These are phyloP conservation scores for Napeogenes inachia DNA, from an alignment of 2,888 invertebrate genomes.

Conservation along the genomic window DNA sequence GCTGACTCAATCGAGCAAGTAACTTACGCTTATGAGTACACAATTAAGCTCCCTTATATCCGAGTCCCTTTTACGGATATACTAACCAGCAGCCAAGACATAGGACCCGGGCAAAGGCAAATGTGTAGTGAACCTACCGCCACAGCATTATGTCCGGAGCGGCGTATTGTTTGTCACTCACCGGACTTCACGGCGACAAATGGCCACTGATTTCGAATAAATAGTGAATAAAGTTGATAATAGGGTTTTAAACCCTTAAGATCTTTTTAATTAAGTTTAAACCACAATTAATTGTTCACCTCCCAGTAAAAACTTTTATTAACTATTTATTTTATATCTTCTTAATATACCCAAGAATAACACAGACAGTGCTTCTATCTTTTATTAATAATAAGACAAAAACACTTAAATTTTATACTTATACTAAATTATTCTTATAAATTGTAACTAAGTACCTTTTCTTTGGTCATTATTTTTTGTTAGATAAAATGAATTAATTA, in stretches of 20 bases:
- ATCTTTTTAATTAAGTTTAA: neutral
- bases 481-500: too few relatives aligned
- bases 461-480: too few relatives aligned
- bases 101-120: constrained; percentile 26
- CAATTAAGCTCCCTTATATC: constrained; percentile 73
- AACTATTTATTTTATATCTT: too few relatives aligned
- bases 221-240: constrained; percentile 27
- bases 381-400: too few relatives aligned
- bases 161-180: constrained; percentile 74
- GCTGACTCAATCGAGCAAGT: constrained; percentile 62
- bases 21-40: constrained; percentile 69
- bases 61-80: constrained; percentile 61
- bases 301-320: too few relatives aligned
- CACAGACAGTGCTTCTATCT: too few relatives aligned
- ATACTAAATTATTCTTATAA: too few relatives aligned
- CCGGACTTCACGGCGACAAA: constrained; percentile 68
- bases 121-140: constrained; percentile 33
- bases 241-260: neutral
- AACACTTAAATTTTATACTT: too few relatives aligned
- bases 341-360: too few relatives aligned
- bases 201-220: constrained; percentile 60
- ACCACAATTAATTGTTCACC: neutral
- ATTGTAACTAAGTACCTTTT: too few relatives aligned
- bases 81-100: constrained; percentile 42
- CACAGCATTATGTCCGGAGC: constrained; percentile 64